These are phyloP conservation scores for Drosophila ambigua DNA, from an alignment of 1,140 invertebrate species.

Conservation along the genomic window DNA sequence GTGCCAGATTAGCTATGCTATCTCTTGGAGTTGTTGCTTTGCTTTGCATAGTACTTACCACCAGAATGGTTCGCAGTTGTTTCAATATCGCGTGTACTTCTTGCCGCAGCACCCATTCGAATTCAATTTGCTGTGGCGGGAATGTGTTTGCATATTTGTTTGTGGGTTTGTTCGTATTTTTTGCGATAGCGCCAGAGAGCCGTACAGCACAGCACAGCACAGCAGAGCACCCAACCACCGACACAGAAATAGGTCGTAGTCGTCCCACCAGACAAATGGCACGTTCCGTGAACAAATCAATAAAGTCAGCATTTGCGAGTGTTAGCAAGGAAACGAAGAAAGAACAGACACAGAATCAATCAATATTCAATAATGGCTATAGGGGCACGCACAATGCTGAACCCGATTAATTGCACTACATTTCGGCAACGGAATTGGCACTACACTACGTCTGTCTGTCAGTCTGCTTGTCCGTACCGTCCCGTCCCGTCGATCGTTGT, in stretches of 20 bases:
- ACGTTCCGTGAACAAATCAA: conserved; percentile 81
- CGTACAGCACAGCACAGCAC: too few relatives aligned
- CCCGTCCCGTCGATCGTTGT: conserved; percentile 34
- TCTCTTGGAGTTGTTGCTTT: conserved; percentile 1
- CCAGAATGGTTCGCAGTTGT: conserved; percentile 92
- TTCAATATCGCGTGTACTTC: conserved; percentile 94
- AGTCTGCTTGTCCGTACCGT: conserved; percentile 1
- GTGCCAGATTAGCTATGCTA: not conserved
- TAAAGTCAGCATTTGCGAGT: conserved; percentile 56
- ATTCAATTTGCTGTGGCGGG: conserved; percentile 93
- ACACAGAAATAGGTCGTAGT: conserved; percentile 7
- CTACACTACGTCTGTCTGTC: not conserved
- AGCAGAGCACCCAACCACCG: too few relatives aligned
- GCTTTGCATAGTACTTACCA: conserved; percentile 85
- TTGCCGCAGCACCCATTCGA: conserved; percentile 95
- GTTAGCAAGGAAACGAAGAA: conserved; percentile 29
- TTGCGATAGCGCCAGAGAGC: conserved; percentile 45
- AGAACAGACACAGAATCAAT: conserved; percentile 51
- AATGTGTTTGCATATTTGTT: conserved; percentile 52
- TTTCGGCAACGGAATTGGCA: conserved; percentile 15
- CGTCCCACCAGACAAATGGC: conserved; percentile 61
- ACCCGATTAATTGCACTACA: conserved; percentile 35
- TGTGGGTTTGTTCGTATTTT: conserved; percentile 16
- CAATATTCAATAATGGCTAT: conserved; percentile 45
- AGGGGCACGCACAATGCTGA: conserved; percentile 29